phyloP scores from a whole-genome alignment of 2,888 invertebrate genomes.

The Xylota sylvarum region DNA sequence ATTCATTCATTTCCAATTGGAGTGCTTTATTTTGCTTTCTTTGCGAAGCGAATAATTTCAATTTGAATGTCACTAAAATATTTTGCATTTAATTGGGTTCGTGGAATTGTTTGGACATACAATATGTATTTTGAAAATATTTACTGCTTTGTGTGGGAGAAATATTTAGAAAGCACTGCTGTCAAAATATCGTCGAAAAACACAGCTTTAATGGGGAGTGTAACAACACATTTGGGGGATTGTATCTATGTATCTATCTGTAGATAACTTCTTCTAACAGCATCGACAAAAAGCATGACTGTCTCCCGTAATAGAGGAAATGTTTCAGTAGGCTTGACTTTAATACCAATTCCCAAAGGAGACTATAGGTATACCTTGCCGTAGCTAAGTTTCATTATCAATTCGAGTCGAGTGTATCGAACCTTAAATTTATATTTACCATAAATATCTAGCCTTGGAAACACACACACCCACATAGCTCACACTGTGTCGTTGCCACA shows the following conservation, averaged over 20 bases:
- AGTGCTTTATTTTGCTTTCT: not conserved
- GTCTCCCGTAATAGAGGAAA: too few species aligned
- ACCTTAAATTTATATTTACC: too few species aligned
- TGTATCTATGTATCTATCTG: too few species aligned
- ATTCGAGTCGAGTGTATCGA: not conserved
- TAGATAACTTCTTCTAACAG: too few species aligned
- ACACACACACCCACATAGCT: not conserved
- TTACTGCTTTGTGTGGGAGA: not conserved
- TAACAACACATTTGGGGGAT: too few species aligned
- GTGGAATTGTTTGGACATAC: constrained; percentile 27
- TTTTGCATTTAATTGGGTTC: constrained; percentile 5
- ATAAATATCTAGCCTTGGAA: not conserved
- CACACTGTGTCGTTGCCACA: not conserved
- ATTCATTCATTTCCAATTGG: not conserved
- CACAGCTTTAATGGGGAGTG: not conserved
- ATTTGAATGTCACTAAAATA: constrained; percentile 45
- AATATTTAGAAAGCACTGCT: constrained; percentile 5
- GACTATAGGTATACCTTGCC: too few species aligned
- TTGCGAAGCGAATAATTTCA: constrained; percentile 39
- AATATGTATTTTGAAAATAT: constrained; percentile 27
- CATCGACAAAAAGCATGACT: too few species aligned
- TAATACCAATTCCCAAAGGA: not conserved
- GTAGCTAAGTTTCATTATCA: not conserved
- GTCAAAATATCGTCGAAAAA: not conserved
- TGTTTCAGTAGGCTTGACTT: not conserved